Evolutionary conservation across 1,140 invertebrate species (phyloP).

Genomic region (Formica exsecta): DNA sequence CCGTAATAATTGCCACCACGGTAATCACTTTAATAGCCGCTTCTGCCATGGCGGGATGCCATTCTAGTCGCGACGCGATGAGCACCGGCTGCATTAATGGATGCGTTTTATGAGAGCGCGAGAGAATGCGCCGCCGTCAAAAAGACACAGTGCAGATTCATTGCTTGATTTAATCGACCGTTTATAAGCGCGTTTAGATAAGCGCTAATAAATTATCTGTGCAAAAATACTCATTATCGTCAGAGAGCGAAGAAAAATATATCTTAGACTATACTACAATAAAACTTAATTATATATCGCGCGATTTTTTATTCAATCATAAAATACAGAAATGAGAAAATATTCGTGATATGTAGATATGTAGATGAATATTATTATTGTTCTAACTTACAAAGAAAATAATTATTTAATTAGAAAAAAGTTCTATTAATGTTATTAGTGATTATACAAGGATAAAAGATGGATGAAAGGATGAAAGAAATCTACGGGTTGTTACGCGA

Average conservation of each 20-base stretch:
- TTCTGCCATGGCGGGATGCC: conserved; percentile 71
- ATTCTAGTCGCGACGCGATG: conserved; percentile 62
- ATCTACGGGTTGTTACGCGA: neutral
- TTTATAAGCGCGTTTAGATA: conserved; percentile 12
- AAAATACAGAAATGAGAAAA: neutral
- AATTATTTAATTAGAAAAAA: neutral
- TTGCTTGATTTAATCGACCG: conserved; percentile 22
- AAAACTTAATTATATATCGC: neutral
- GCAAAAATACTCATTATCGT: neutral
- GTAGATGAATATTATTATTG: neutral
- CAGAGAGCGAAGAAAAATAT: neutral
- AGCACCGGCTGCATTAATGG: conserved; percentile 67
- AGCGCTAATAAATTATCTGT: conserved; percentile 20
- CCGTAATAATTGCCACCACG: conserved; percentile 81
- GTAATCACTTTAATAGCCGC: conserved; percentile 83
- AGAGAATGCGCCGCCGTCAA: neutral
- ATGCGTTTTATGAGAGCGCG: conserved; percentile 67
- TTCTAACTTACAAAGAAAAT: neutral
- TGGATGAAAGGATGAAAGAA: too few relatives aligned
- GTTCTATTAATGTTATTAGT: neutral
- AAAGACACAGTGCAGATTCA: neutral
- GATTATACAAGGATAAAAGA: neutral
- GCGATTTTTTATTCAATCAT: neutral
- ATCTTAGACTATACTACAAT: neutral
- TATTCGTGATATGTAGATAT: neutral